These are phyloP conservation scores for Latrodectus hesperus DNA, from an alignment of 2,888 invertebrate species.

Conservation along the genomic window DNA sequence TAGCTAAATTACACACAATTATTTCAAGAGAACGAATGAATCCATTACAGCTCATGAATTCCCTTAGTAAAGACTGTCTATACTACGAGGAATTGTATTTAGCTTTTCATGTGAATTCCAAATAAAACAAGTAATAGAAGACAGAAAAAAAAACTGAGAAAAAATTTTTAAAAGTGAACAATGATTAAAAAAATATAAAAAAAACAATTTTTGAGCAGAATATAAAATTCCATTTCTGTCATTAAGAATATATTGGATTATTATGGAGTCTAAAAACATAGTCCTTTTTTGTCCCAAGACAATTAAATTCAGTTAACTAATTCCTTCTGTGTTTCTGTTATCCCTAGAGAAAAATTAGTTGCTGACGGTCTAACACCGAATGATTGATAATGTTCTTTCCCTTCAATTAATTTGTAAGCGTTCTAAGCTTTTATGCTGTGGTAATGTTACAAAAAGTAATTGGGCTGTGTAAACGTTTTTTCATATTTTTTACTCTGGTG, in stretches of 20 bases:
- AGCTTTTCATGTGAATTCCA: too few species aligned
- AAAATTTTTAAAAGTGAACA: too few species aligned
- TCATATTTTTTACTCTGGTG: not conserved
- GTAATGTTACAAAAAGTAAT: constrained; percentile 2
- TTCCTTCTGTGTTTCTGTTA: not conserved
- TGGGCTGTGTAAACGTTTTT: not conserved
- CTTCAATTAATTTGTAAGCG: not conserved
- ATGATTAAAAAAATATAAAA: too few species aligned
- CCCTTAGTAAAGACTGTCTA: too few species aligned
- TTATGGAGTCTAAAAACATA: not conserved
- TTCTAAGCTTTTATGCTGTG: not conserved
- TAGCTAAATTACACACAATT: too few species aligned
- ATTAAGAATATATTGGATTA: not conserved
- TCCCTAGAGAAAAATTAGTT: not conserved
- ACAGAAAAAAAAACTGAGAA: too few species aligned
- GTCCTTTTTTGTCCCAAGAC: not conserved
- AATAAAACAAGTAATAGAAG: too few species aligned
- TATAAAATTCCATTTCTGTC: too few species aligned
- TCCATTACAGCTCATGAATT: too few species aligned
- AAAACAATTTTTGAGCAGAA: too few species aligned
- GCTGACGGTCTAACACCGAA: not conserved
- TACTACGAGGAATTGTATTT: too few species aligned
- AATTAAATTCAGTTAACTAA: constrained; percentile 2
- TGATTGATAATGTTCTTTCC: constrained; percentile 5
- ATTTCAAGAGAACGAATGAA: too few species aligned